Evolutionary conservation across 2,797 vertebrate genomes (phyloP).

Genomic region (Myripristis jacobus): DNA sequence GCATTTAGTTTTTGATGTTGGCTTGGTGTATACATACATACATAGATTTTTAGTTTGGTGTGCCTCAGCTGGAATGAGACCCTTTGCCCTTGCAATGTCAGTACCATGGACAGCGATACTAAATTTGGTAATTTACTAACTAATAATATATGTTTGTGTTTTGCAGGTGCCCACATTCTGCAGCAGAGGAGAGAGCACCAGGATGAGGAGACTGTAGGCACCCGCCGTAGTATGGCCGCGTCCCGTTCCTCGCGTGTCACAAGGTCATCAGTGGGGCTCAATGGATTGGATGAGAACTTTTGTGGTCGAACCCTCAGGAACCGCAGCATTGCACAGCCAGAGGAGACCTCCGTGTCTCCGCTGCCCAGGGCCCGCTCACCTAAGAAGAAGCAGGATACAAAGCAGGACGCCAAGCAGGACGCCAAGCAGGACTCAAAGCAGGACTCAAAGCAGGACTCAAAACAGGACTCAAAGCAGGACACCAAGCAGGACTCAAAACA

Average conservation of each 20-base stretch:
- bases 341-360: constrained; percentile 90
- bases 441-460: constrained; percentile 36
- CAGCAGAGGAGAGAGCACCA: constrained; percentile 93
- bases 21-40: too few relatives aligned
- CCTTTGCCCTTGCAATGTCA: background rate
- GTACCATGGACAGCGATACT: background rate
- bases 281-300: constrained; percentile 99
- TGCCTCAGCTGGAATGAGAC: constrained; percentile 14
- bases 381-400: constrained; percentile 90
- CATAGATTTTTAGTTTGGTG: constrained; percentile 30
- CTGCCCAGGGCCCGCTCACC: constrained; percentile 94
- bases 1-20: too few relatives aligned
- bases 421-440: constrained; percentile 85
- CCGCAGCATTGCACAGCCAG: constrained; percentile 97
- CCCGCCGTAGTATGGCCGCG: constrained; percentile 99
- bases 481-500: constrained; percentile 56
- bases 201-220: constrained; percentile 96
- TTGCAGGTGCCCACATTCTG: constrained; percentile 83
- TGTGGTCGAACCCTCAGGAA: constrained; percentile 99
- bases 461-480: constrained; percentile 56
- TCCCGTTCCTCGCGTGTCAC: constrained; percentile 99
- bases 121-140: constrained; percentile 11
- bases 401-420: constrained; percentile 53
- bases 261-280: constrained; percentile 99
- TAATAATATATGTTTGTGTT: constrained; percentile 41